phyloP scores from a whole-genome alignment of 2,888 invertebrate species.

The Eilema griseolum region DNA sequence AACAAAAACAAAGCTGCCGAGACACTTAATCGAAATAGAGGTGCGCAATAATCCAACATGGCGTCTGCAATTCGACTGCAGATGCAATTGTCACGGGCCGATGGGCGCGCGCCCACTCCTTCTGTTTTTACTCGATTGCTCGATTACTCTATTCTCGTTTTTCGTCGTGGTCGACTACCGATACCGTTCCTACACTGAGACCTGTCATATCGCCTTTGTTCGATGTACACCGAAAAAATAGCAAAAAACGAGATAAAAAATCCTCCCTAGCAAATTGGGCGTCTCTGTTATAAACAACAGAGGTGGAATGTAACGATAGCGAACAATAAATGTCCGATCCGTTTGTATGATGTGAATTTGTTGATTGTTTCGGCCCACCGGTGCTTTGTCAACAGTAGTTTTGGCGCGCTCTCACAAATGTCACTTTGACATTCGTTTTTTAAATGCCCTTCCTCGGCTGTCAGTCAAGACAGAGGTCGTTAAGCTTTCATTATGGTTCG shows the following conservation, averaged over 20 bases:
- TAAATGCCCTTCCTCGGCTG: constrained; percentile 50
- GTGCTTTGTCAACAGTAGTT: constrained; percentile 78
- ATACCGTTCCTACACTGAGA: constrained; percentile 77
- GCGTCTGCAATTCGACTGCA: constrained; percentile 76
- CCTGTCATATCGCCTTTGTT: constrained; percentile 86
- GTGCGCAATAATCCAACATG: constrained; percentile 81
- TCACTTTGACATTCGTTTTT: constrained; percentile 71
- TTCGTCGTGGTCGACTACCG: constrained; percentile 75
- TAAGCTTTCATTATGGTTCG: background rate
- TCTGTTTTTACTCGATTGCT: constrained; percentile 82
- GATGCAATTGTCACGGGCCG: constrained; percentile 84
- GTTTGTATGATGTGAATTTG: constrained; percentile 79
- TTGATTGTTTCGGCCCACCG: constrained; percentile 81
- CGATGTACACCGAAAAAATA: constrained; percentile 75
- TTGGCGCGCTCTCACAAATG: constrained; percentile 74
- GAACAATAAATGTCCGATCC: constrained; percentile 85
- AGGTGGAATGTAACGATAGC: constrained; percentile 85
- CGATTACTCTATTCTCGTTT: constrained; percentile 82
- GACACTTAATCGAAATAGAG: constrained; percentile 76
- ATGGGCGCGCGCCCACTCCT: constrained; percentile 72
- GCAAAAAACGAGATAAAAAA: constrained; percentile 78
- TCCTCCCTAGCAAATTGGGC: constrained; percentile 84
- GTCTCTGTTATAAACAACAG: constrained; percentile 85
- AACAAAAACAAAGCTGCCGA: constrained; percentile 66
- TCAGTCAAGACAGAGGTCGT: constrained; percentile 47